Evolutionary conservation across 2,888 invertebrate species (phyloP).

Genomic region (Drosophila aldrichi): DNA sequence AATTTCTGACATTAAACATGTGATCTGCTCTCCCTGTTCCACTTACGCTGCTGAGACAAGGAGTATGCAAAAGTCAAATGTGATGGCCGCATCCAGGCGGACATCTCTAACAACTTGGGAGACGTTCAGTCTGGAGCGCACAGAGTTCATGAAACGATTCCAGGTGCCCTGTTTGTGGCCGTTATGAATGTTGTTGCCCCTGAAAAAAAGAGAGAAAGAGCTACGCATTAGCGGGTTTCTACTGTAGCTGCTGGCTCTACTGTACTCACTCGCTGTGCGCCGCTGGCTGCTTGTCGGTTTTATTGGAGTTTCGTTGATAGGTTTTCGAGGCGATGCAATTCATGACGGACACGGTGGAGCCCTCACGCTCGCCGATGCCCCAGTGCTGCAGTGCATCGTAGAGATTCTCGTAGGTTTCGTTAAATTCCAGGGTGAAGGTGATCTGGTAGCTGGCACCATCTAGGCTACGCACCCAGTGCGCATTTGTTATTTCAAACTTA

Average conservation of each 20-base stretch:
- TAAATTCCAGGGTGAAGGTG: conserved; percentile 87
- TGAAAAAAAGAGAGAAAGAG: neutral
- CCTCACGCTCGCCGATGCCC: conserved; percentile 87
- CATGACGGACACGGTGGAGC: conserved; percentile 88
- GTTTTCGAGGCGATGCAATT: conserved; percentile 87
- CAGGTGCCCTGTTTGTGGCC: conserved; percentile 85
- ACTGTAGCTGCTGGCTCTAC: neutral
- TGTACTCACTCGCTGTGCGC: conserved; percentile 47
- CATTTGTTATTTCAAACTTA: conserved; percentile 86
- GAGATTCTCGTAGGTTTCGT: conserved; percentile 87
- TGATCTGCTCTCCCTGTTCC: neutral
- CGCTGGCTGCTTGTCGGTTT: conserved; percentile 29
- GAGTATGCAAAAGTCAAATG: conserved; percentile 91
- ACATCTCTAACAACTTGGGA: conserved; percentile 90
- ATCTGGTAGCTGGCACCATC: conserved; percentile 87
- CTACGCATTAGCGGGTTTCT: neutral
- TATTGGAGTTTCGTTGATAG: conserved; percentile 48
- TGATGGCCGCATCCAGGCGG: conserved; percentile 89
- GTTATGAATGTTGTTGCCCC: conserved; percentile 59
- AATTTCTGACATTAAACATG: too few relatives aligned
- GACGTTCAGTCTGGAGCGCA: conserved; percentile 89
- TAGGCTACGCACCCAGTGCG: conserved; percentile 87
- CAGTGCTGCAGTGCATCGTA: conserved; percentile 87
- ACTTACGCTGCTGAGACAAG: conserved; percentile 89
- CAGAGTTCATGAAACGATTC: conserved; percentile 89